phyloP scores from a whole-genome alignment of 1,140 invertebrate genomes.

The Sarcophaga bullata region DNA sequence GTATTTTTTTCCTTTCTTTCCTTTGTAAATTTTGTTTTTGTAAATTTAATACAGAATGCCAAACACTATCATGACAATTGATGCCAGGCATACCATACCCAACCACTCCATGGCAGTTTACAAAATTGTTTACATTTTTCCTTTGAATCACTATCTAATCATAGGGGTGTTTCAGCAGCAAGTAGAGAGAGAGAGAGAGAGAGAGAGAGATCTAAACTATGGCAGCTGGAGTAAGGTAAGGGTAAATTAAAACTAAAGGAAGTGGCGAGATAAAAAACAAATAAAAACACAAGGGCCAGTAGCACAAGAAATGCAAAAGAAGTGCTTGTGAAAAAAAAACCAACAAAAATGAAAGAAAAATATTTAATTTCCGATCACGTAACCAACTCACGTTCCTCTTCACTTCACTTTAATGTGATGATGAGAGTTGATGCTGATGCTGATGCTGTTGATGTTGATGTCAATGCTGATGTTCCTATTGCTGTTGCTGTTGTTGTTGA shows the following conservation, averaged over 20 bases:
- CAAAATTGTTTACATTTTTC: constrained; percentile 24
- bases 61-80: too few relatives aligned
- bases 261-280: too few relatives aligned
- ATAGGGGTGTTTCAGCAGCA: not conserved
- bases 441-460: too few relatives aligned
- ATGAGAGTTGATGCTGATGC: not conserved
- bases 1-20: too few relatives aligned
- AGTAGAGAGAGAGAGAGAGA: not conserved
- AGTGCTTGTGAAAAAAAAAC: not conserved
- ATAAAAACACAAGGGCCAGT: too few relatives aligned
- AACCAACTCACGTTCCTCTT: constrained; percentile 25
- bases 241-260: too few relatives aligned
- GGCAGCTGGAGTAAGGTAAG: too few relatives aligned
- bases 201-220: not conserved
- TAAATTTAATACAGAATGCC: not conserved
- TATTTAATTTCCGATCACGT: constrained; percentile 24
- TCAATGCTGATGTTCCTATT: not conserved
- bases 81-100: not conserved
- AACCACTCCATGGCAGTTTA: not conserved
- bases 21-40: not conserved
- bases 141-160: not conserved
- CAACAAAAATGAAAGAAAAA: not conserved
- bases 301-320: too few relatives aligned
- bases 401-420: constrained; percentile 21
- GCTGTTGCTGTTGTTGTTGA: not conserved